Conservation (phyloP, 2,888 invertebrate genomes). For the Apocheima hispidaria region DNA sequence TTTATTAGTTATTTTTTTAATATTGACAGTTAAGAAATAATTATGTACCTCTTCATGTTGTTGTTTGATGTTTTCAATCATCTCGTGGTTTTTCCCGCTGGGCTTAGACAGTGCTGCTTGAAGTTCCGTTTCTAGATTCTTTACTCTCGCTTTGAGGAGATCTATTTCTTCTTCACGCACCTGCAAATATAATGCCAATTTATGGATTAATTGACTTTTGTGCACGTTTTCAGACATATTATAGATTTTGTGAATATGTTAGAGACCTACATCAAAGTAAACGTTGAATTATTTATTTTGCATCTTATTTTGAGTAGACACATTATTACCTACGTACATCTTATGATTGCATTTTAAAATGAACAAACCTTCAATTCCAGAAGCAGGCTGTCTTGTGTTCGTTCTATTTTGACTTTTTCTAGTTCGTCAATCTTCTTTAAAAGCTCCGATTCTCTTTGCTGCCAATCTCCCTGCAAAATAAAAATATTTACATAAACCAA, state of each 20-base stretch:
- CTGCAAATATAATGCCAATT: conserved; percentile 57
- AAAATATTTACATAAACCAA: not conserved
- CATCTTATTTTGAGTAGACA: no score
- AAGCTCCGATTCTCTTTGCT: conserved; percentile 71
- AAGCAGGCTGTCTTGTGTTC: conserved; percentile 66
- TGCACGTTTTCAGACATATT: no score
- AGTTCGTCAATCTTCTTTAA: conserved; percentile 75
- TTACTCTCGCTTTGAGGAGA: conserved; percentile 78
- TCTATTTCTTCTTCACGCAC: conserved; percentile 84
- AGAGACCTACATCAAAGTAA: no score
- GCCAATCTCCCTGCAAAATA: conserved; percentile 68
- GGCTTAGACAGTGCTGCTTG: conserved; percentile 79
- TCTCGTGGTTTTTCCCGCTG: conserved; percentile 79
- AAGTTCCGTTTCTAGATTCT: conserved; percentile 78
- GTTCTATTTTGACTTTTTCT: conserved; percentile 69
- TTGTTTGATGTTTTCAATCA: conserved; percentile 80
- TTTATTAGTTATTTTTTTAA: not conserved
- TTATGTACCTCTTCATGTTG: conserved; percentile 78
- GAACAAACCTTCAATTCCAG: conserved; percentile 65
- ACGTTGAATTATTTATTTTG: no score
- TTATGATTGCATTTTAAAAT: not conserved
- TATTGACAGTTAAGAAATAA: not conserved
- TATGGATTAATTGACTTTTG: no score
- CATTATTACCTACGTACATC: no score
- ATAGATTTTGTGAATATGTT: no score